These are phyloP conservation scores for Campoplex nolae DNA, from an alignment of 2,888 invertebrate species.

Conservation along the genomic window DNA sequence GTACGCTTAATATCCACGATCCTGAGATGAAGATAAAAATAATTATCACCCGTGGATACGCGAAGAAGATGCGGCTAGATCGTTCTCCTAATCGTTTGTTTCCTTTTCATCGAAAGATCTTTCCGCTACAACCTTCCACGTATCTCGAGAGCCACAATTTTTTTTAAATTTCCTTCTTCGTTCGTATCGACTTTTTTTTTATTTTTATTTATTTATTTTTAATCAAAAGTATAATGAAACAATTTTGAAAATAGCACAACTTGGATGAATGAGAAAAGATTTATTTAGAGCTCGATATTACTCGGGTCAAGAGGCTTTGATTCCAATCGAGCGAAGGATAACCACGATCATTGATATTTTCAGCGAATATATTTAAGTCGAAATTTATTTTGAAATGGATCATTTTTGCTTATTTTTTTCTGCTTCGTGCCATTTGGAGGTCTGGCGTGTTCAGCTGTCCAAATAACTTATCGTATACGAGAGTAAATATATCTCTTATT, in stretches of 20 bases:
- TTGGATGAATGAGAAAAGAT: background rate
- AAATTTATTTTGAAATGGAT: background rate
- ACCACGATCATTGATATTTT: conserved; percentile 26
- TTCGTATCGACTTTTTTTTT: background rate
- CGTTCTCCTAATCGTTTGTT: conserved; percentile 73
- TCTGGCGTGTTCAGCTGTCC: conserved; percentile 16
- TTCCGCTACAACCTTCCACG: conserved; percentile 68
- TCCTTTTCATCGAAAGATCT: conserved; percentile 69
- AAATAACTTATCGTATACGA: conserved; percentile 28
- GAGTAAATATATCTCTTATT: conserved; percentile 15
- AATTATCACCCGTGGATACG: conserved; percentile 77
- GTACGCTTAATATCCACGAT: conserved; percentile 67
- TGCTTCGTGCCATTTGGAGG: conserved; percentile 8
- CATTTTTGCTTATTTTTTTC: background rate
- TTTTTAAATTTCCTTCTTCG: conserved; percentile 45
- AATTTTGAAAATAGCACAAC: background rate
- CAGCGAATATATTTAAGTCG: background rate
- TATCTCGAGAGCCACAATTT: conserved; percentile 58
- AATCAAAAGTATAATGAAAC: background rate
- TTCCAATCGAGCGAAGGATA: background rate
- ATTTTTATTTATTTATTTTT: background rate
- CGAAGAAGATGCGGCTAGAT: conserved; percentile 65
- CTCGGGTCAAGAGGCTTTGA: background rate
- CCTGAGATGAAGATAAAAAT: conserved; percentile 81
- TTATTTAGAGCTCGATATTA: background rate